Evolutionary conservation across 2,888 invertebrate species (phyloP).

Genomic region (Thymelicus sylvestris): DNA sequence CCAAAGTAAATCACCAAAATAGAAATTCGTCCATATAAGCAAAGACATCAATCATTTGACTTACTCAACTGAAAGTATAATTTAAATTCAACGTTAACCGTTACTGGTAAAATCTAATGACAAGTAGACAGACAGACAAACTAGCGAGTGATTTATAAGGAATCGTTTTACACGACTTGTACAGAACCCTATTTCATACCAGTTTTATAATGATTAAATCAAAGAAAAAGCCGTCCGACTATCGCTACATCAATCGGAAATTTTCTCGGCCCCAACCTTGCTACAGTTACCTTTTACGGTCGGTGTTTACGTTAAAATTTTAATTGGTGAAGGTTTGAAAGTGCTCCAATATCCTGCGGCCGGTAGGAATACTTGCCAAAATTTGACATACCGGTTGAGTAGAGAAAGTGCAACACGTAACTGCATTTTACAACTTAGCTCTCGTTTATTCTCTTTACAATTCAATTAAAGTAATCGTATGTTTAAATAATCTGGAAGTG

Average conservation of each 20-base stretch:
- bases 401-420: slow-evolving; percentile 26
- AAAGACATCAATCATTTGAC: too few species aligned
- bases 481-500: too few species aligned
- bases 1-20: too few species aligned
- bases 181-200: too few species aligned
- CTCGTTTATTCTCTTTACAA: background rate
- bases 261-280: background rate
- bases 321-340: slow-evolving; percentile 36
- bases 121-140: too few species aligned
- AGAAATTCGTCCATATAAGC: too few species aligned
- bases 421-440: slow-evolving; percentile 7
- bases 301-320: slow-evolving; percentile 3
- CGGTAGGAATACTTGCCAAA: slow-evolving; percentile 23
- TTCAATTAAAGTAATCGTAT: background rate
- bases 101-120: too few species aligned
- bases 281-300: slow-evolving; percentile 13
- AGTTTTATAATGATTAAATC: background rate
- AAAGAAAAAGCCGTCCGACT: background rate
- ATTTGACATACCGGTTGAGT: slow-evolving; percentile 30
- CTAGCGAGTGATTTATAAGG: too few species aligned
- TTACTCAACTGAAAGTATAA: too few species aligned
- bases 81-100: too few species aligned
- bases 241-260: background rate
- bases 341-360: slow-evolving; percentile 29
- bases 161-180: too few species aligned